phyloP scores from a whole-genome alignment of 2,113 vertebrate species.

The Gambusia affinis region DNA sequence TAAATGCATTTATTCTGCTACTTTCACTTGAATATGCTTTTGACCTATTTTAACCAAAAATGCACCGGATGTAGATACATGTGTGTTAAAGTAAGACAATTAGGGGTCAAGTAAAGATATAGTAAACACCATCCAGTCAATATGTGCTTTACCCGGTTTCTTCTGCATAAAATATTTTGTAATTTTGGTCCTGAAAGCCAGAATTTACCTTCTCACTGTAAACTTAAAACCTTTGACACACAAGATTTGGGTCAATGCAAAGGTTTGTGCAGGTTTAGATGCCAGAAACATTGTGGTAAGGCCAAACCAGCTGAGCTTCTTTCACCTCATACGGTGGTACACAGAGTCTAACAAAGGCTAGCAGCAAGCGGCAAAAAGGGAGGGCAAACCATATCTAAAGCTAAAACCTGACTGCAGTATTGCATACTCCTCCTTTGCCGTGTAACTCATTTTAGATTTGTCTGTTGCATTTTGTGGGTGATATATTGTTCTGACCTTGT shows the following conservation, averaged over 20 bases:
- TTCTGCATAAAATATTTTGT: neutral
- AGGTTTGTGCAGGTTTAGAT: neutral
- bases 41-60: too few relatives aligned
- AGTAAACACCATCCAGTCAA: too few relatives aligned
- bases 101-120: too few relatives aligned
- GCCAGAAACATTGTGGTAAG: slow-evolving; percentile 13
- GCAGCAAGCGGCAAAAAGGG: slow-evolving; percentile 12
- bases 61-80: too few relatives aligned
- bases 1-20: too few relatives aligned
- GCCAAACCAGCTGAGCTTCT: slow-evolving; percentile 19
- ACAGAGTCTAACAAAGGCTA: slow-evolving; percentile 15
- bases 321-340: slow-evolving; percentile 25
- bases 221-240: neutral
- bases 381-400: neutral
- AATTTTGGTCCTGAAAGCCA: neutral
- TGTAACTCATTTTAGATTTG: neutral
- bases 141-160: too few relatives aligned
- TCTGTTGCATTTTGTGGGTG: neutral
- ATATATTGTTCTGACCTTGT: neutral
- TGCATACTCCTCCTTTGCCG: neutral
- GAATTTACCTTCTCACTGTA: neutral
- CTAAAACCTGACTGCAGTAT: neutral
- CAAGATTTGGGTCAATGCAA: slow-evolving; percentile 17
- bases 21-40: too few relatives aligned
- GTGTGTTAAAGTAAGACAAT: too few relatives aligned